Base-by-base conservation (phyloP, 2,113 vertebrate species). In the Silurus glanis region DNA sequence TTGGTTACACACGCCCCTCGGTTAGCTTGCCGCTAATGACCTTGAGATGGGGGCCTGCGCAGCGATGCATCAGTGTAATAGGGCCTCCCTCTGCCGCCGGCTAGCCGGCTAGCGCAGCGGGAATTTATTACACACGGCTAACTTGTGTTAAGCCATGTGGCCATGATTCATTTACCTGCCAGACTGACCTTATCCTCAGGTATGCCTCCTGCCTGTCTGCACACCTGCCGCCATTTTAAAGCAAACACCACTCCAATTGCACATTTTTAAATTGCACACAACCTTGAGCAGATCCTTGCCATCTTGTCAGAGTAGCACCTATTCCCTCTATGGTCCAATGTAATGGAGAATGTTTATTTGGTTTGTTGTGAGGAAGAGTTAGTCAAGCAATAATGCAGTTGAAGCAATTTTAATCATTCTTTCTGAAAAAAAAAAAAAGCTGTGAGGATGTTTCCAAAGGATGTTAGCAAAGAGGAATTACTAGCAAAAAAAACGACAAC, bases 141-240 rank as follows among this genome's bases (percentile, higher is more conserved):
- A 87, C 90, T 87, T 90, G 90, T 85, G 61, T 81, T 90, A 89
- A 87, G 91, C 91, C 87, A 87, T 69, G 86, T 88, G 81, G 87
- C 82, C 91, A 88, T 93, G 93, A 95, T 95, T 93, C 91, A 94
- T 94, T 89, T 89, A 84, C 89, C 90, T 92, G 91, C 91, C 90
- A 87, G 85, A 76, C 76, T 89, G 93, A 95, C 94, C 94, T 94
- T 94, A 91, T 88, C 82, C 88, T 92, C 91, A 90, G 92, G 88
- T 87, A 87, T 90, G 89, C 90, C 90, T 88, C 91, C 88, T 91
- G 72, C 84, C 49, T 23, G 23, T 64, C 82, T 83, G 83, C 88
- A 91, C 87, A 84, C 89, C 91, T 83, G 86, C 83, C 88, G 59
- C 71, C 10, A 28, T 69, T 85, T 62, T 75, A 85, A 87, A 85